Conservation (phyloP, 2,797 vertebrate genomes). For the Hydrophis major region DNA sequence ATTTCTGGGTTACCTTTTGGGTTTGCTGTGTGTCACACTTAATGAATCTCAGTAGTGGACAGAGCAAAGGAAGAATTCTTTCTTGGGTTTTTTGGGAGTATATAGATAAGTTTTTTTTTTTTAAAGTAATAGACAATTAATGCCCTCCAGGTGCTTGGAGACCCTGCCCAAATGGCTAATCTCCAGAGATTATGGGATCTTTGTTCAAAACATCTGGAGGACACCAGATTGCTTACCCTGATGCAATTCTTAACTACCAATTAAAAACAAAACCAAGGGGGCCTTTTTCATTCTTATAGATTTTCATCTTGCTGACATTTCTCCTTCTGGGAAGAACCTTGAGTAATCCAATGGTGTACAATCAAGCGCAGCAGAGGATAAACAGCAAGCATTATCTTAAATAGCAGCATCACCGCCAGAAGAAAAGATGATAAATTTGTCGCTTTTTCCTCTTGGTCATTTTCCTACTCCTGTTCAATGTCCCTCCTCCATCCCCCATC, state of each 20-base stretch:
- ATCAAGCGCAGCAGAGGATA: not conserved
- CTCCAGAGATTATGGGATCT: not conserved
- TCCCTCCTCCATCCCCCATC: not conserved
- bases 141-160: not conserved
- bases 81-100: too few species aligned
- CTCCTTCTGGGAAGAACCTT: not conserved
- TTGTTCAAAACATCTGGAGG: not conserved
- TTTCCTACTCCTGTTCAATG: not conserved
- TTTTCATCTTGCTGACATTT: not conserved
- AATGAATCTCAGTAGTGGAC: not conserved
- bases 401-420: not conserved
- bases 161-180: not conserved
- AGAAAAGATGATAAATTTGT: not conserved
- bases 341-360: not conserved
- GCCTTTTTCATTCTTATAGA: not conserved
- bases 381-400: not conserved
- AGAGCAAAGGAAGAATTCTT: not conserved
- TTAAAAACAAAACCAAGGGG: not conserved
- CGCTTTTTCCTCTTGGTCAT: not conserved
- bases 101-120: not conserved
- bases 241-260: not conserved
- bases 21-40: not conserved
- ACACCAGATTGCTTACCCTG: not conserved
- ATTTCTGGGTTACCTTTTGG: not conserved
- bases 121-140: not conserved